phyloP scores from a whole-genome alignment of 2,113 vertebrate genomes.

The Chunga burmeisteri region DNA sequence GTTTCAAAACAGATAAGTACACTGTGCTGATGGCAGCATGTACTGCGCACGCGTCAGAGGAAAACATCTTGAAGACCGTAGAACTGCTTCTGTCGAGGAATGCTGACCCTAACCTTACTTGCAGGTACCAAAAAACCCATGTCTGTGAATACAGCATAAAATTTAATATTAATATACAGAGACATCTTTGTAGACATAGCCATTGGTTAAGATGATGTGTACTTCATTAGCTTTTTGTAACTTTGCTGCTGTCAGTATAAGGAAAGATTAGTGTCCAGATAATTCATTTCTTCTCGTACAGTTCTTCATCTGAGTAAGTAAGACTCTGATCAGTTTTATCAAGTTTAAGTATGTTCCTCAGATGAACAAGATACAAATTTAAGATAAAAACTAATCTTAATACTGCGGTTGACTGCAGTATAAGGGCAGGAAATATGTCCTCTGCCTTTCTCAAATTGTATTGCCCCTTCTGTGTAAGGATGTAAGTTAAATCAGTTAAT shows the following conservation, averaged over 20 bases:
- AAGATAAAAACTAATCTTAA: neutral
- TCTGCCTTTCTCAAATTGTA: neutral
- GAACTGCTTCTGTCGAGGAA: slow-evolving; percentile 92
- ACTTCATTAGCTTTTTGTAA: neutral
- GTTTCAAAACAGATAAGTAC: slow-evolving; percentile 78
- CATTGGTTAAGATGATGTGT: neutral
- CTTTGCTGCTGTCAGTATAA: neutral
- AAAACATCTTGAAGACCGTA: slow-evolving; percentile 83
- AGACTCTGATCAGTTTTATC: neutral
- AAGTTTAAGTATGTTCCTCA: neutral
- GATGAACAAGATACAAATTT: neutral
- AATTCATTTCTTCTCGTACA: neutral
- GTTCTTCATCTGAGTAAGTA: neutral
- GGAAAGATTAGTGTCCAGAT: neutral
- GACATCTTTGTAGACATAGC: neutral
- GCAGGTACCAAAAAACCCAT: slow-evolving; percentile 75
- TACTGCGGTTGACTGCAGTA: neutral
- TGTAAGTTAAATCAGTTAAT: neutral
- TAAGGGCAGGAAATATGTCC: neutral
- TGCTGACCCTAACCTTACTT: slow-evolving; percentile 84
- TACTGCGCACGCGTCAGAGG: slow-evolving; percentile 80
- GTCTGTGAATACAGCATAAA: neutral
- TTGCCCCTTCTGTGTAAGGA: neutral
- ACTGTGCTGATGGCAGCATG: slow-evolving; percentile 90
- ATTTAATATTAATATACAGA: neutral